These are phyloP conservation scores for Stenotaenia linearis DNA, from an alignment of 2,888 invertebrate genomes.

Conservation along the genomic window DNA sequence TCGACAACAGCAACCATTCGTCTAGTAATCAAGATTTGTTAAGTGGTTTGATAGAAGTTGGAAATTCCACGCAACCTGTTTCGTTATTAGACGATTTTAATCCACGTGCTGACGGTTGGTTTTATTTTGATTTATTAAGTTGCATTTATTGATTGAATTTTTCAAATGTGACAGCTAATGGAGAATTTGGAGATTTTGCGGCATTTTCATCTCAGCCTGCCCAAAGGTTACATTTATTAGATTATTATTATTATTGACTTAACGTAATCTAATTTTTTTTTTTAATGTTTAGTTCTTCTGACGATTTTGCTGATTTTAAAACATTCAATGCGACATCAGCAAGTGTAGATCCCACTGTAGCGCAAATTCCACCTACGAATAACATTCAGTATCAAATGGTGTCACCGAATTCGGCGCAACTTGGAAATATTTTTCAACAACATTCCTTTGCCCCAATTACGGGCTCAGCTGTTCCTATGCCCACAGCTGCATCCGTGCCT, in stretches of 20 bases:
- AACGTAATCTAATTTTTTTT: slow-evolving; percentile 29
- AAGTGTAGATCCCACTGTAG: not conserved
- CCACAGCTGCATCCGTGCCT: slow-evolving; percentile 35
- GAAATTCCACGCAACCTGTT: not conserved
- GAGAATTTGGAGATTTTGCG: slow-evolving; percentile 76
- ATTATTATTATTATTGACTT: no score
- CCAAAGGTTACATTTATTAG: not conserved
- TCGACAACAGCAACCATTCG: slow-evolving; percentile 19
- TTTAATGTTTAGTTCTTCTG: slow-evolving; percentile 39
- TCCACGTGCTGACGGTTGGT: slow-evolving; percentile 37
- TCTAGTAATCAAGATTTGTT: slow-evolving; percentile 29
- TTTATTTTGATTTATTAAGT: no score
- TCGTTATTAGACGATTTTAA: slow-evolving; percentile 44
- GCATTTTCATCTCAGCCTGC: slow-evolving; percentile 52
- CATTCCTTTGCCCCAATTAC: not conserved
- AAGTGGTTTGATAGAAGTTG: slow-evolving; percentile 29
- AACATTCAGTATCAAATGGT: not conserved
- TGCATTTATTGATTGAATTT: not conserved
- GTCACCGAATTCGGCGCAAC: not conserved
- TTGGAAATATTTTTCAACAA: not conserved
- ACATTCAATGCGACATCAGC: slow-evolving; percentile 32
- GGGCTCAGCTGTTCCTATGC: slow-evolving; percentile 24
- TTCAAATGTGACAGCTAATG: slow-evolving; percentile 45
- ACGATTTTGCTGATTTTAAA: slow-evolving; percentile 37
- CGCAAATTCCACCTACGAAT: not conserved